These are phyloP conservation scores for rabbit (Oryctolagus cuniculus) DNA, from an alignment of 2,113 vertebrate genomes.

Conservation along the genomic window mOryCun1.1 NC_091434.1:173388001-173388500, in stretches of 20 bases:
- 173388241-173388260: neutral
- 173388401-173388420: neutral
- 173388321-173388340: neutral
- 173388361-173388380: neutral
- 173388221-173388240: neutral
- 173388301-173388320: neutral
- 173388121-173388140: too few relatives aligned
- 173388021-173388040: neutral
- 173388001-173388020: neutral
- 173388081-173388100: neutral
- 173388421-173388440: neutral
- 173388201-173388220: neutral
- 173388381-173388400: too few relatives aligned
- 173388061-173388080: neutral
- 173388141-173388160: too few relatives aligned
- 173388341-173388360: neutral
- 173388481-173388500: neutral
- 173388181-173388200: neutral
- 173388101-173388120: neutral
- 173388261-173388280: neutral
- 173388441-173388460: neutral
- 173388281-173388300: neutral
- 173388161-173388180: neutral
- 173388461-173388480: neutral
- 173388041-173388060: neutral